Conservation (phyloP, 2,797 vertebrate species). For the Otolemur crassicaudatus region DNA sequence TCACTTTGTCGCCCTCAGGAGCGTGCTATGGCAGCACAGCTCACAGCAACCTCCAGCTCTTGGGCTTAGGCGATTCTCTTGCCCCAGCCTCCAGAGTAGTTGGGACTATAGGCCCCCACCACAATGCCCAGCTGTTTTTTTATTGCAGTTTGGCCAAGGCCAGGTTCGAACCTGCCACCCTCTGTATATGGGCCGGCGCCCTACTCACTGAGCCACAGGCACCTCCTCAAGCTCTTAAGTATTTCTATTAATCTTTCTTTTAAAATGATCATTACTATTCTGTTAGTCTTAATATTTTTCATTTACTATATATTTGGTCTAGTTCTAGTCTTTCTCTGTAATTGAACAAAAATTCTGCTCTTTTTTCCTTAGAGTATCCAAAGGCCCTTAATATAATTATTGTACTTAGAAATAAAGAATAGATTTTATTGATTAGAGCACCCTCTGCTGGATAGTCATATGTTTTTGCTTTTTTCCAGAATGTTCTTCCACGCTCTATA, state of each 20-base stretch:
- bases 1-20: no score
- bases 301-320: neutral
- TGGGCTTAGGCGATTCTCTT: no score
- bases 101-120: no score
- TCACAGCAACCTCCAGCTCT: no score
- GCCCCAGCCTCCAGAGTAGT: no score
- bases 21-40: no score
- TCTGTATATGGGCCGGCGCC: no score
- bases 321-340: conserved; percentile 8
- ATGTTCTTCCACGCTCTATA: conserved; percentile 84
- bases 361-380: neutral
- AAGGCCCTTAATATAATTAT: neutral
- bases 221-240: neutral
- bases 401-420: neutral
- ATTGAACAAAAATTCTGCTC: neutral
- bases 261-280: neutral
- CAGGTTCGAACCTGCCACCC: no score
- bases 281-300: conserved; percentile 46
- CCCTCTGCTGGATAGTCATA: conserved; percentile 46
- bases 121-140: no score
- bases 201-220: no score
- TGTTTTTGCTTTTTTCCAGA: conserved; percentile 84
- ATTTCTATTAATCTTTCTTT: conserved; percentile 22
- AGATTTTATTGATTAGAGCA: neutral
- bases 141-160: no score